Evolutionary conservation across 2,113 vertebrate genomes (phyloP), one percentile per base, ranked within the genome.

Genomic region (Scomber japonicus): DNA sequence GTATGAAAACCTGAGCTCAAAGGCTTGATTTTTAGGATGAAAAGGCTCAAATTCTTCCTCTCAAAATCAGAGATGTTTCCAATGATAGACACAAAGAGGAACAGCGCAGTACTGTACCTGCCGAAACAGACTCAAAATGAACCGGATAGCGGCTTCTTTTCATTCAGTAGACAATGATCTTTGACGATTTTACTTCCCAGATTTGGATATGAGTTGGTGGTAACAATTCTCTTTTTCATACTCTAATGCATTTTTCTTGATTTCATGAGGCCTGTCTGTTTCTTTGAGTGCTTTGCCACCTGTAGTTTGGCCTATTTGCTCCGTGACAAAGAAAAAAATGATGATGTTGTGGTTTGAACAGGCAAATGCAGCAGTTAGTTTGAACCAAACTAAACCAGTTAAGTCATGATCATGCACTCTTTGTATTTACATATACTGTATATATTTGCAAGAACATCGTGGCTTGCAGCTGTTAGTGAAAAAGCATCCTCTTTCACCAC

Each of bases 21-120:
- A 63, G 3, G 60, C 31, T 70, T 63, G 55, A 70, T 49, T 70
- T 27, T 57, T 31, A 75, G 17, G 19, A 13, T 48, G 44, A 81
- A 75, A 51, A 70, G 79, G n/a, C n/a, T 71, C 59, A 21, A 71
- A 64, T 1, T 61, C 54, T 15, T 67, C n/a, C 55, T 83, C 12
- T 63, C 10, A 6, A 57, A 68, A 55, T 27, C 45, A 11, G 4
- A n/a, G 35, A 64, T 64, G 21, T 30, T 74, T 54, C 16, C 49
- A 11, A 19, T 14, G 69, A 78, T 72, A 3, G 35, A n/a, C 60
- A 62, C 70, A 64, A 79, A 74, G 75, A 68, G 46, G 2, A 12
- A 19, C 53, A 15, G 35, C 9, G 8, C 35, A 15, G 35, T 40
- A 40, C 35, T 40, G 56, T 44, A 45, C 40, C 53, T 40, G 31